A percentile compares a stretch with the other conserved stretches of the same genome.
Evolutionary conservation across 2,797 vertebrate genomes (phyloP).

Genomic region (Sebastes steindachneri): DNA sequence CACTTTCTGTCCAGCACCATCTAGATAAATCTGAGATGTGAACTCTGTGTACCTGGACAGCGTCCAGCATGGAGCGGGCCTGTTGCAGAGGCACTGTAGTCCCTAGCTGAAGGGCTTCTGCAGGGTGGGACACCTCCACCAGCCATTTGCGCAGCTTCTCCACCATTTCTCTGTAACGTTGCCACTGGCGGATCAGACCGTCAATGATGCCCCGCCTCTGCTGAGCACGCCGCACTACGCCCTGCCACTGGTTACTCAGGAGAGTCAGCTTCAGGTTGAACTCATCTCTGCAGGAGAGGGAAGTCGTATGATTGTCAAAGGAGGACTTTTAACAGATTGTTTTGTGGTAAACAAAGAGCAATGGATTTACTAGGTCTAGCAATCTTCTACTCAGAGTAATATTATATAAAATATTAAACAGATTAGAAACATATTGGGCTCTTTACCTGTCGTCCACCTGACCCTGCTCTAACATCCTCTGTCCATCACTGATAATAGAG

Average conservation of each 20-base stretch:
- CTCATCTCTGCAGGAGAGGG: constrained; percentile 85
- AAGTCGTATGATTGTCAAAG: not conserved
- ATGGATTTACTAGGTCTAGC: not conserved
- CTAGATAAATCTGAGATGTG: not conserved
- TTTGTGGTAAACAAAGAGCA: not conserved
- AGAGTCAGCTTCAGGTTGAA: constrained; percentile 93
- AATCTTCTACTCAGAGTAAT: not conserved
- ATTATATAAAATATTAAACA: not conserved
- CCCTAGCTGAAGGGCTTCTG: constrained; percentile 77
- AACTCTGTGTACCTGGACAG: constrained; percentile 86
- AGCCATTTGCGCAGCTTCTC: constrained; percentile 93
- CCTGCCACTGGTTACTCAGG: constrained; percentile 97
- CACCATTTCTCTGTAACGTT: constrained; percentile 92
- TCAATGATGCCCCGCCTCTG: constrained; percentile 96
- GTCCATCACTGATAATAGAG: constrained; percentile 95
- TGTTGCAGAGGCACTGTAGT: constrained; percentile 88
- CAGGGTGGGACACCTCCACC: constrained; percentile 84
- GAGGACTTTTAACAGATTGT: not conserved
- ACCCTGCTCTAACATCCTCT: constrained; percentile 95
- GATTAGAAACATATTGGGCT: not conserved
- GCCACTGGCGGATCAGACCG: constrained; percentile 94
- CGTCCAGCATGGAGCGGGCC: constrained; percentile 89
- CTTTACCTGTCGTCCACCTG: constrained; percentile 96
- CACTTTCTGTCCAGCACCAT: not conserved
- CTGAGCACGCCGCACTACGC: constrained; percentile 93